Evolutionary conservation across 2,888 invertebrate species (phyloP).

Genomic region (Athalia rosae): DNA sequence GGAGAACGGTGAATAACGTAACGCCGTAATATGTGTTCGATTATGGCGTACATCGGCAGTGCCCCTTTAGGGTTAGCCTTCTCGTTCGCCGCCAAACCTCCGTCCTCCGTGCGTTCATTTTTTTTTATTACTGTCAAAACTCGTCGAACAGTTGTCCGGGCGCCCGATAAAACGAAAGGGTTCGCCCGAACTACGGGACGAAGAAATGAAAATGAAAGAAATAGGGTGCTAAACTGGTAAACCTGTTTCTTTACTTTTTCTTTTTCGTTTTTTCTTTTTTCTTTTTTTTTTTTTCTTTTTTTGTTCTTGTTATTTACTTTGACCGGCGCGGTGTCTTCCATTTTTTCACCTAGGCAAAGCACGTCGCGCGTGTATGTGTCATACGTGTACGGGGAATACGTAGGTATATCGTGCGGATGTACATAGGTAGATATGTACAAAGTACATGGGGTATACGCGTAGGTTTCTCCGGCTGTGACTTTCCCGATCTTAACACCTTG

Average conservation of each 20-base stretch:
- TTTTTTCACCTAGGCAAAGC: conserved; percentile 14
- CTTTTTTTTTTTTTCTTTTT: conserved; percentile 56
- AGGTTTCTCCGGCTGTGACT: background rate
- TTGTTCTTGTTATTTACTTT: background rate
- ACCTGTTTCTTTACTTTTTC: conserved; percentile 34
- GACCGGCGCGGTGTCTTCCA: conserved; percentile 10
- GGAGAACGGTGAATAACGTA: conserved; percentile 11
- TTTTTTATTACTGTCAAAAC: background rate
- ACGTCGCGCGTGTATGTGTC: background rate
- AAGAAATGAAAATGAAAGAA: background rate
- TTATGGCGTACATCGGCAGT: background rate
- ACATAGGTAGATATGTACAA: background rate
- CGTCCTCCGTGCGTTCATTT: background rate
- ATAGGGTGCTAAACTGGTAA: conserved; percentile 30
- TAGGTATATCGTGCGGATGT: background rate
- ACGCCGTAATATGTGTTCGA: background rate
- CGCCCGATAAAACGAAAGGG: background rate
- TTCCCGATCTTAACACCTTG: conserved; percentile 22
- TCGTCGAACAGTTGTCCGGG: background rate
- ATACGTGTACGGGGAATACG: background rate
- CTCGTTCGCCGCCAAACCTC: background rate
- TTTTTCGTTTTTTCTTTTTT: conserved; percentile 56
- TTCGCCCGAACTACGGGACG: background rate
- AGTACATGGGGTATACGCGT: background rate
- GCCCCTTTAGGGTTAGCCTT: background rate